A percentile compares a stretch with the other conserved stretches of the same genome.
These are phyloP conservation scores for Megathymus violae DNA, from an alignment of 1,140 invertebrate genomes.

Conservation along the genomic window DNA sequence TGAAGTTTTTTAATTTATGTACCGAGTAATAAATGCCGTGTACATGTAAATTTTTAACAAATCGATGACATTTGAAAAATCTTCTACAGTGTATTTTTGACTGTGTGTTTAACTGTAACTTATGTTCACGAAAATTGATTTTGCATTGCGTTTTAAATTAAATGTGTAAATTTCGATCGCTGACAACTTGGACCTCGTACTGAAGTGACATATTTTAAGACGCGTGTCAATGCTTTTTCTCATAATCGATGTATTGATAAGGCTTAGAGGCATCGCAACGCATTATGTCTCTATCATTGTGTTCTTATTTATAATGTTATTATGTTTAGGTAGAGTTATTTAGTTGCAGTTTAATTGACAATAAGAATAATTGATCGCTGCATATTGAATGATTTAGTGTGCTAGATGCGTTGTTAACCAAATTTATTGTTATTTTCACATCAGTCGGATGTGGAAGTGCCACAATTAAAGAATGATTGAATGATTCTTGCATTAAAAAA, in stretches of 20 bases:
- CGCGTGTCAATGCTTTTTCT: conserved; percentile 37
- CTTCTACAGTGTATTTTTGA: no score
- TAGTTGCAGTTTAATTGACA: conserved; percentile 9
- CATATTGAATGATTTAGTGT: background rate
- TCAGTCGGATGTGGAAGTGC: background rate
- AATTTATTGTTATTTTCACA: background rate
- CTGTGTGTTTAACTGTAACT: no score
- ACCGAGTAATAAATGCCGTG: no score
- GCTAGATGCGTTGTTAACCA: background rate
- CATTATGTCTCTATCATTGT: conserved; percentile 24
- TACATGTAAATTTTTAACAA: no score
- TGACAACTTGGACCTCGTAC: conserved; percentile 3
- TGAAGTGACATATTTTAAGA: conserved; percentile 40
- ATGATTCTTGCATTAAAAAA: no score
- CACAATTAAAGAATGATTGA: no score
- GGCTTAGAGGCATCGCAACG: conserved; percentile 14
- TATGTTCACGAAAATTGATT: no score
- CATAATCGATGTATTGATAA: conserved; percentile 38
- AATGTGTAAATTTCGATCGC: no score
- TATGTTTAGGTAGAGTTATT: conserved; percentile 13
- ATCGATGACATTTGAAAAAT: no score
- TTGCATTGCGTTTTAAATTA: no score
- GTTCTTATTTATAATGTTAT: conserved; percentile 1
- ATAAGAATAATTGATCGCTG: background rate
- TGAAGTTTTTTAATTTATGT: no score